Percentiles rank a stretch among this genome's conserved stretches.
These are phyloP conservation scores for Hetaerina titia DNA, from an alignment of 2,888 invertebrate genomes.

Conservation along the genomic window DNA sequence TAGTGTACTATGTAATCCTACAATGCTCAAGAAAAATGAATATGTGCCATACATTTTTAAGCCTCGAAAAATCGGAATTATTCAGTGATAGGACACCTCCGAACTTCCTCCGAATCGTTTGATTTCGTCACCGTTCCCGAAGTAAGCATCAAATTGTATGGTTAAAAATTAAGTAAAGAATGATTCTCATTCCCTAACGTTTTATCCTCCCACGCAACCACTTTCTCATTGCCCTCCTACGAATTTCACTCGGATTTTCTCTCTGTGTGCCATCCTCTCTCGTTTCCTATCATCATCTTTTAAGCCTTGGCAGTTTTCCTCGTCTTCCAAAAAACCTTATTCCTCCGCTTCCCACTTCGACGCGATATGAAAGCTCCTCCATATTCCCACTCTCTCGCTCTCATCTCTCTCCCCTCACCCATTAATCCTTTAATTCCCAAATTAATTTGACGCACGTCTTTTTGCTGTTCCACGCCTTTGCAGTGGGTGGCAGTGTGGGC, in stretches of 20 bases:
- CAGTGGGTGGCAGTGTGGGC: too few species aligned
- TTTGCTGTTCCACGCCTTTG: not conserved
- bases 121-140: not conserved
- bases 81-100: too few species aligned
- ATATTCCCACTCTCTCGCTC: not conserved
- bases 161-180: too few species aligned
- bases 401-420: not conserved
- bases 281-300: not conserved
- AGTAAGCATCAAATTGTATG: too few species aligned
- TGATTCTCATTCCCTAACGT: too few species aligned
- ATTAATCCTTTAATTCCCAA: slow-evolving; percentile 31
- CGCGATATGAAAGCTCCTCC: not conserved
- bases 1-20: too few species aligned
- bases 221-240: too few species aligned
- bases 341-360: not conserved
- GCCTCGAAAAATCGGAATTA: too few species aligned
- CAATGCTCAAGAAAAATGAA: too few species aligned
- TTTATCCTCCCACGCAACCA: too few species aligned
- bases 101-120: not conserved
- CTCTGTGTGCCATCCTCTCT: not conserved
- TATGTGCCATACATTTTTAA: too few species aligned
- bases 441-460: slow-evolving; percentile 36
- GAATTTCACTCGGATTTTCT: too few species aligned
- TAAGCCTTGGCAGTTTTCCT: not conserved
- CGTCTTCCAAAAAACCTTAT: not conserved